A percentile compares a stretch with the other conserved stretches of the same genome.
These are phyloP conservation scores for Latheticus oryzae DNA, from an alignment of 2,888 invertebrate genomes.

Conservation along the genomic window DNA sequence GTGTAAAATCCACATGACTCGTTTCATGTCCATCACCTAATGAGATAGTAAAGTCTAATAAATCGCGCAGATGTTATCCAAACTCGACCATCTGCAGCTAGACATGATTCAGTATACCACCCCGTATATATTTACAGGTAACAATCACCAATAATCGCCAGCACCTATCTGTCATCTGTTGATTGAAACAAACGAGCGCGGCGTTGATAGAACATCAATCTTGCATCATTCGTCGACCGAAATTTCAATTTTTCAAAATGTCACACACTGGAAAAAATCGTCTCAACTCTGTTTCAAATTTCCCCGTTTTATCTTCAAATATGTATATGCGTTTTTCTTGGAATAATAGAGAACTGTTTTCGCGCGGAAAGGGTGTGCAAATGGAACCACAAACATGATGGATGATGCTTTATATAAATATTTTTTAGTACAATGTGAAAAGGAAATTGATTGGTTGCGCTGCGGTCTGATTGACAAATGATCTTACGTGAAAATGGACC, in stretches of 20 bases:
- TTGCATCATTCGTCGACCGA: constrained; percentile 21
- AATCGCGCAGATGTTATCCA: constrained; percentile 42
- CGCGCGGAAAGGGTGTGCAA: constrained; percentile 41
- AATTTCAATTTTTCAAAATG: constrained; percentile 40
- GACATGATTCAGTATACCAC: constrained; percentile 37
- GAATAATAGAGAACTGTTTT: constrained; percentile 40
- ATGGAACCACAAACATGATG: constrained; percentile 42
- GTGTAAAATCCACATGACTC: constrained; percentile 27
- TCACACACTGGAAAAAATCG: constrained; percentile 11
- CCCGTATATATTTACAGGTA: constrained; percentile 32
- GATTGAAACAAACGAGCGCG: constrained; percentile 49
- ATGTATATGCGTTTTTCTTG: constrained; percentile 30
- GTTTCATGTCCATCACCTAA: constrained; percentile 26
- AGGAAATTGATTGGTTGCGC: constrained; percentile 47
- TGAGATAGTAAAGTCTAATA: constrained; percentile 34
- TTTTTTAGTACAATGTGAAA: constrained; percentile 40
- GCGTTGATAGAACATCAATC: constrained; percentile 39
- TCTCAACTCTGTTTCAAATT: too few species aligned
- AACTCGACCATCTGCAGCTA: constrained; percentile 25
- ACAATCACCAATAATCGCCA: constrained; percentile 40
- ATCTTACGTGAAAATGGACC: constrained; percentile 35
- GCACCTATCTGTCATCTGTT: constrained; percentile 46
- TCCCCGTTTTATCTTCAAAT: constrained; percentile 9
- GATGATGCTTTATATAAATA: constrained; percentile 45
- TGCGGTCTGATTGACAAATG: constrained; percentile 44